Evolutionary conservation across 2,797 vertebrate species (phyloP), one percentile per base, ranked within the genome.

Genomic region (Fistularia commersonii): DNA sequence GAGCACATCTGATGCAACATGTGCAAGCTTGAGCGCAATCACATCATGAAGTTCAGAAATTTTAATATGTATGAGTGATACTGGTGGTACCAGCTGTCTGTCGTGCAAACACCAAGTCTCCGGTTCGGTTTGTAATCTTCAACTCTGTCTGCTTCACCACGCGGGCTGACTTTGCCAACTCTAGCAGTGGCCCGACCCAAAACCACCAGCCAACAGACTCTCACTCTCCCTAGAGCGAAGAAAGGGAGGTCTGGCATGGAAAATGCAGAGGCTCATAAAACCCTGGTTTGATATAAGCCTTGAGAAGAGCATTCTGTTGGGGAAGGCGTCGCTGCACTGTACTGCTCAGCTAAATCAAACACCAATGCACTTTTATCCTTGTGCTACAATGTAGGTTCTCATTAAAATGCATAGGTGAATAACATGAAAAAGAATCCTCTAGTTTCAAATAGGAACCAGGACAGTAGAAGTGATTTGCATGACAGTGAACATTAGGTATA

Each of bases 1-100:
- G 10, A 69, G 65, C 57, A 39, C 68, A 72, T 87, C 84, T 92
- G 90, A 91, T 84, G 89, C 88, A 92, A 92, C 75, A 74, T 49
- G 61, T 45, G 70, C 65, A 72, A 82, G 87, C 88, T 73, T 14
- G 51, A 62, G 78, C 63, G 76, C 71, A 83, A 85, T 78, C 48
- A 6, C 43, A 69, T 47, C 54, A 59, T 5, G 10, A 50, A 63
- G 59, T 34, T 4, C 45, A 62, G 55, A 67, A 59, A 57, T 54
- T 66, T 69, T 11, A 57, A 73, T 69, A 64, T 69, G 67, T 61
- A 50, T 52, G 59, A 70, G 72, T 5, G 47, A 72, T 75, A 69
- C 67, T 52, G 51, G 53, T 5, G 13, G 10, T 7, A 10, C 67
- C 53, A 2, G 12, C 43, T 53, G 57, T 49, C 54, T 54, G 42